phyloP scores from a whole-genome alignment of 64 coral and sea anemone species.

The Porites australiensis region DNA sequence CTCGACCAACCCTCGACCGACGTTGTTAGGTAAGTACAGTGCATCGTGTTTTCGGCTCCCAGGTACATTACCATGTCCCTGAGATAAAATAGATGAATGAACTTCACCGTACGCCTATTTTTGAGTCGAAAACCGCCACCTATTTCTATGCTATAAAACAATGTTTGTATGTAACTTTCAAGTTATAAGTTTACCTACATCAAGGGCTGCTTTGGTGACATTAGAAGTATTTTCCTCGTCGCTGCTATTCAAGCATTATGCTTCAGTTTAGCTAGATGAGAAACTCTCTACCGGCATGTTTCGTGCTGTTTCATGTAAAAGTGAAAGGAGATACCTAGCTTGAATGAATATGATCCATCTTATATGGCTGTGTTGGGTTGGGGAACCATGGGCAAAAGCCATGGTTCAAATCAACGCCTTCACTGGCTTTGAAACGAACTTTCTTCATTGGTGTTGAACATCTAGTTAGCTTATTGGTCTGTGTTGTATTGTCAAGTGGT shows the following conservation, averaged over 20 bases:
- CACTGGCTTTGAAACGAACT: background rate
- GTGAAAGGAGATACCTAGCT: conserved; percentile 30
- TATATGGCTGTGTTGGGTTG: conserved; percentile 4
- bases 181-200: background rate
- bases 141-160: conserved; percentile 1
- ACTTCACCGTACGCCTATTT: background rate
- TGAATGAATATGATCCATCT: background rate
- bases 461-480: background rate
- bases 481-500: background rate
- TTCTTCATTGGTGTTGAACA: background rate
- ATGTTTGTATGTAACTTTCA: conserved; percentile 30
- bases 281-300: background rate
- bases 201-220: background rate
- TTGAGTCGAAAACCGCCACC: background rate
- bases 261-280: background rate
- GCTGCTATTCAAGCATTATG: background rate
- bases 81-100: conserved; percentile 7
- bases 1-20: conserved; percentile 40
- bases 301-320: background rate
- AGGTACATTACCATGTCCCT: conserved; percentile 1
- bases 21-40: conserved; percentile 41
- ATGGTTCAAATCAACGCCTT: conserved; percentile 5
- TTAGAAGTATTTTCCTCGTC: background rate
- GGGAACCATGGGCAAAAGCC: background rate
- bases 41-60: background rate